Evolutionary conservation across 2,888 invertebrate genomes (phyloP), one percentile per base, ranked within the genome.

Genomic region (Ennomos erosarius): DNA sequence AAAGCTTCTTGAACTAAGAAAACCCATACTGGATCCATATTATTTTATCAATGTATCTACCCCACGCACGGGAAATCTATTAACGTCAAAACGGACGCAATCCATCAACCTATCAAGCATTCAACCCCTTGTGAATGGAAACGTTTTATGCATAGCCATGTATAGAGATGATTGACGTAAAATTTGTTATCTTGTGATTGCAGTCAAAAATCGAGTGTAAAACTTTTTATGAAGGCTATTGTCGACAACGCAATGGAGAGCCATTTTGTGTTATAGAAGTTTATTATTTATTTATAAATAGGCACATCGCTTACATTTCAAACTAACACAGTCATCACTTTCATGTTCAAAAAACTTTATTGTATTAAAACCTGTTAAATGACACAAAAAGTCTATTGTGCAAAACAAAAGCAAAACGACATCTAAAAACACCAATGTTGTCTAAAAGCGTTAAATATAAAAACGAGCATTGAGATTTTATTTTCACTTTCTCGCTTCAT

Each of bases 61-160:
- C 88, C 87, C 76, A 79, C 76, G 78, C 76, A 79, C 76, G 78
- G 83, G 80, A 85, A 87, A 87, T 85, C 89, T 87, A 90, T 91
- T 90, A 89, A 82, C 85, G 91, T 90, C 88, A 84, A 78, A 78
- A 81, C 70, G 80, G 74, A 76, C 79, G 77, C 82, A 87, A 90
- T 90, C 84, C 77, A 88, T 90, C 82, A 81, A 79, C 42, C 52
- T 50, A 59, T 59, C 59, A 59, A 55, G 71, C 56, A 66, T 73
- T 66, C 74, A 78, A 80, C 77, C 79, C 81, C 78, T 76, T 80
- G 65, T 54, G 59, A 47, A 50, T 63, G 59, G 59, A 59, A 64
- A 61, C 50, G 33, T 54, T 63, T 58, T 43, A 43, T 56, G 38
- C 44, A 53, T 61, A 42, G 50, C 49, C 38, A 62, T 59, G 51